Percentiles rank a stretch among this genome's conserved stretches.
These are phyloP conservation scores for Hozukius guyotensis DNA, from an alignment of 2,797 vertebrate genomes.

Conservation along the genomic window DNA sequence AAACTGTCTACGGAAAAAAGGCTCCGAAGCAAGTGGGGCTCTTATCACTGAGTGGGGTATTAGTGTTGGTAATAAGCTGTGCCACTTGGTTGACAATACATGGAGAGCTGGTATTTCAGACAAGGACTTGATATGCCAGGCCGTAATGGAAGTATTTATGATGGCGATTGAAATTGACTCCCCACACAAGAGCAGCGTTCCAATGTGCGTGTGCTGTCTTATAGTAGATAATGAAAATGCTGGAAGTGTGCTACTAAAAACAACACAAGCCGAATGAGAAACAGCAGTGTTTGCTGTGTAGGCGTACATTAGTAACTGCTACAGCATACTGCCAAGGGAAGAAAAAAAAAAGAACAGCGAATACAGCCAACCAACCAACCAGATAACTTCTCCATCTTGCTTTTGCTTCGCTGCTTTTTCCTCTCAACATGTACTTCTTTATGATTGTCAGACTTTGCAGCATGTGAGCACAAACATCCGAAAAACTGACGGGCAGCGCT, in stretches of 20 bases:
- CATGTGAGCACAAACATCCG: not conserved
- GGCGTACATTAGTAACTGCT: constrained; percentile 66
- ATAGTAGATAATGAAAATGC: constrained; percentile 59
- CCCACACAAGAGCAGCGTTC: constrained; percentile 29
- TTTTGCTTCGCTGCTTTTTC: constrained; percentile 9
- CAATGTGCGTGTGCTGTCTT: constrained; percentile 45
- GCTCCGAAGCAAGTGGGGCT: constrained; percentile 64
- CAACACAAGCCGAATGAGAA: constrained; percentile 52
- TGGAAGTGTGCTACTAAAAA: constrained; percentile 52
- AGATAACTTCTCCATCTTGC: constrained; percentile 16
- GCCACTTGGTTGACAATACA: constrained; percentile 72
- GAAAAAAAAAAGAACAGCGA: constrained; percentile 9
- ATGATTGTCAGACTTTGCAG: constrained; percentile 10
- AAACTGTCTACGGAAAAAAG: constrained; percentile 45
- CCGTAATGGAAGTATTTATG: constrained; percentile 61
- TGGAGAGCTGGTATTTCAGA: constrained; percentile 68
- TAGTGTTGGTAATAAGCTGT: constrained; percentile 73
- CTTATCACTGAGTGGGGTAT: constrained; percentile 74
- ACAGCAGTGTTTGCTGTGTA: constrained; percentile 50
- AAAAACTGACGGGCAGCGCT: not conserved
- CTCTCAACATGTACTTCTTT: constrained; percentile 3
- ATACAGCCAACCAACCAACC: constrained; percentile 27
- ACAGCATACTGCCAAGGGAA: constrained; percentile 38
- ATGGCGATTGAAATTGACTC: constrained; percentile 61
- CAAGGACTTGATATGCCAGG: constrained; percentile 61